Evolutionary conservation across 2,888 invertebrate genomes (phyloP).

Genomic region (Carpatolechia fugitivella): DNA sequence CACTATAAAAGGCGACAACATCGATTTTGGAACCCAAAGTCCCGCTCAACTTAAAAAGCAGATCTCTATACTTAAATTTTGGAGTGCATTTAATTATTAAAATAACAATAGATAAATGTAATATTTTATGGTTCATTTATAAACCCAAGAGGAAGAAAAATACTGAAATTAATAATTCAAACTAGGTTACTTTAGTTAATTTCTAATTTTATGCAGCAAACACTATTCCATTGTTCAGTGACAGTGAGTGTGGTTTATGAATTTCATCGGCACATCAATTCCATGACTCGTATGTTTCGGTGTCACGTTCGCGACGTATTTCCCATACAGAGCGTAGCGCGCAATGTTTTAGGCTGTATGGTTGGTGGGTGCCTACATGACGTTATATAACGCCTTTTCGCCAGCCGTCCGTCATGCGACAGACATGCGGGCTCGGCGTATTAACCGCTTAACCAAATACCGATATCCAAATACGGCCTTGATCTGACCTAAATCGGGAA

Average conservation of each 20-base stretch:
- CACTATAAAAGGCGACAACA: not conserved
- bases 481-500: not conserved
- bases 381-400: slow-evolving; percentile 5
- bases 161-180: too few species aligned
- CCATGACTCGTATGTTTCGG: too few species aligned
- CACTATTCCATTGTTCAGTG: not conserved
- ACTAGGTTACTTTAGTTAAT: too few species aligned
- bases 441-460: slow-evolving; percentile 1
- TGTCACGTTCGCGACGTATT: slow-evolving; percentile 1
- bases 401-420: slow-evolving; percentile 6
- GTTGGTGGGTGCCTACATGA: slow-evolving; percentile 4
- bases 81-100: too few species aligned
- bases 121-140: too few species aligned
- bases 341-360: not conserved
- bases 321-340: not conserved
- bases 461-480: not conserved
- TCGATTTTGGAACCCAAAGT: too few species aligned
- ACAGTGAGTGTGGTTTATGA: not conserved
- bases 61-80: too few species aligned
- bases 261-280: not conserved
- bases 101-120: too few species aligned
- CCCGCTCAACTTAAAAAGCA: too few species aligned
- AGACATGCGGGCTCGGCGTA: slow-evolving; percentile 1
- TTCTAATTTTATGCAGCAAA: too few species aligned
- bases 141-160: too few species aligned